A percentile compares a stretch with the other conserved stretches of the same genome.
Evolutionary conservation across 2,113 vertebrate genomes (phyloP).

Genomic region (Nettapus auritus): DNA sequence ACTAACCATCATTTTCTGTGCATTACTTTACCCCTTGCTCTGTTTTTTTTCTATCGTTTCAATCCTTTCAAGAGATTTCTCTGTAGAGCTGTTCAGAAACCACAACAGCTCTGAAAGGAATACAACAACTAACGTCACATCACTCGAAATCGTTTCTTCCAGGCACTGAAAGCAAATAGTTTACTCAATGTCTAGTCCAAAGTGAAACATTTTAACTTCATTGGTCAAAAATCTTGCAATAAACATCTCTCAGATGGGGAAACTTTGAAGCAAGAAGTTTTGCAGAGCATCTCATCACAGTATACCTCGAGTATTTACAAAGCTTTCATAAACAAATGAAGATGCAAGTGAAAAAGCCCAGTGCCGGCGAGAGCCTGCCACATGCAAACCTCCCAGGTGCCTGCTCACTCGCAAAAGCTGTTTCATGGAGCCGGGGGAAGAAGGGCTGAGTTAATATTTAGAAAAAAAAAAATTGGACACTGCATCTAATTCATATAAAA

Average conservation of each 20-base stretch:
- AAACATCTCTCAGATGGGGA: background rate
- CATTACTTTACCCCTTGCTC: background rate
- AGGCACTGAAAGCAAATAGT: background rate
- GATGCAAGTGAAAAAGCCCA: background rate
- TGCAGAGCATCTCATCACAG: background rate
- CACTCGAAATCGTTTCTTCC: background rate
- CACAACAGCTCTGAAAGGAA: background rate
- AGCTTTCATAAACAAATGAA: background rate
- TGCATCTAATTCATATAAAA: background rate
- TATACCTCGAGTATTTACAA: background rate
- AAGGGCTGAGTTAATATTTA: background rate
- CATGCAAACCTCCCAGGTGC: background rate
- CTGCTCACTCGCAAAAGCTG: background rate
- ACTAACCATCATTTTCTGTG: background rate
- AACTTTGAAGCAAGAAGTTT: background rate
- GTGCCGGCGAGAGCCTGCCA: accelerated
- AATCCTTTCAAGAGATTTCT: background rate
- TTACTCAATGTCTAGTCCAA: background rate
- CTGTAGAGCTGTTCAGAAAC: background rate
- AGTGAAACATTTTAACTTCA: background rate
- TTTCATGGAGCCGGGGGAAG: background rate
- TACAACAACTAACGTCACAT: background rate
- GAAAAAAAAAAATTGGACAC: background rate
- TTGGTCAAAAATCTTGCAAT: background rate
- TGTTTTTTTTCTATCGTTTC: background rate